Percentiles rank a stretch among this genome's conserved stretches.
phyloP scores from a whole-genome alignment of 2,888 invertebrate genomes.

The Hoplodrina ambigua region DNA sequence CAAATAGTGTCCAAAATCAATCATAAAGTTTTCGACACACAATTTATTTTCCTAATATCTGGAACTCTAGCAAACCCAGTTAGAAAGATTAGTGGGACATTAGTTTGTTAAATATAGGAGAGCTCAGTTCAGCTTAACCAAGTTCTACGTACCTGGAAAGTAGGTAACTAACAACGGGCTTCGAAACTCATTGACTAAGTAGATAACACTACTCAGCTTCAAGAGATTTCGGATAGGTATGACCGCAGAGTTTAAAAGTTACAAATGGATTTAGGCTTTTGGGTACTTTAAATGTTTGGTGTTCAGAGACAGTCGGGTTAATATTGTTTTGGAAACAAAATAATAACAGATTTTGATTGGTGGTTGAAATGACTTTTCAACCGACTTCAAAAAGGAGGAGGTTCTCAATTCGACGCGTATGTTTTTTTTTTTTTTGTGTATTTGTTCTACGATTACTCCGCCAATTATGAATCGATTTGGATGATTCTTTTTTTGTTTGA shows the following conservation, averaged over 20 bases:
- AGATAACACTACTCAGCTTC: constrained; percentile 9
- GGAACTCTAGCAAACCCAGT: constrained; percentile 3
- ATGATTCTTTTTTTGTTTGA: too few relatives aligned
- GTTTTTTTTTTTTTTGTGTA: too few relatives aligned
- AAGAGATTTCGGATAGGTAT: constrained; percentile 1
- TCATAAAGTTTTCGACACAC: neutral
- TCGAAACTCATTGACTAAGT: constrained; percentile 32
- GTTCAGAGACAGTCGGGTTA: too few relatives aligned
- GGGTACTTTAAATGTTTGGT: too few relatives aligned
- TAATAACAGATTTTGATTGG: too few relatives aligned
- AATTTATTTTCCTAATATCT: neutral
- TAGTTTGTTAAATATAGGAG: constrained; percentile 27
- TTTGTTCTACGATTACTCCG: too few relatives aligned
- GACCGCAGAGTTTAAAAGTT: constrained; percentile 2
- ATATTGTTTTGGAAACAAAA: too few relatives aligned
- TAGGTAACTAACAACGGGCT: constrained; percentile 15
- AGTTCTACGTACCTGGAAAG: constrained; percentile 29
- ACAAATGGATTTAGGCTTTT: neutral
- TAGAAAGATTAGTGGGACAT: constrained; percentile 32
- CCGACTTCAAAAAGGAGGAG: too few relatives aligned
- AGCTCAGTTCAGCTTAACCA: constrained; percentile 22
- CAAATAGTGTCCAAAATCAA: neutral
- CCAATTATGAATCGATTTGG: too few relatives aligned
- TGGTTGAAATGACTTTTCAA: too few relatives aligned
- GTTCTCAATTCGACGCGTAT: too few relatives aligned